Base-by-base conservation (phyloP, 2,797 vertebrate genomes). In the Brachyalestes nurse region DNA sequence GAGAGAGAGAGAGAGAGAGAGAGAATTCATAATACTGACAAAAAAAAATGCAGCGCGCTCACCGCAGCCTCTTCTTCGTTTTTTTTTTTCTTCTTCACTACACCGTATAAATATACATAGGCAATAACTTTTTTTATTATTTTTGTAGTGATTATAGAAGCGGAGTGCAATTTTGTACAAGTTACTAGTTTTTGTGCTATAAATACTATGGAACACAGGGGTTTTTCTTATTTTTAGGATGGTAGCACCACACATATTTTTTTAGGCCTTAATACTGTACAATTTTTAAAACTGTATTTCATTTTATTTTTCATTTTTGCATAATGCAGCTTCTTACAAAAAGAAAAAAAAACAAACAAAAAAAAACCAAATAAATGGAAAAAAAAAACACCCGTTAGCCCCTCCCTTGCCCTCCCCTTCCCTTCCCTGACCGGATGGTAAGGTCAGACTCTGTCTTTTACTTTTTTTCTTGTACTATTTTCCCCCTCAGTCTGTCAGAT, bases 51-150 rank as follows among this genome's bases (percentile, higher is more conserved):
- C 94, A 96, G 96, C 94, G 95, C 94, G 95, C 96, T 95, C 88
- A 91, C 93, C 90, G 90, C 89, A 75, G 55, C 64, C 76, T 65
- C 64, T 81, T 86, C 69, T 91, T 61, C 53, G 38, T 66, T 4
- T 34, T 34, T 34, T 70, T 82, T 75, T 62, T 91, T 91, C 93
- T 92, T 91, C 91, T 92, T 93, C 90, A 94, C 34, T 34, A 96
- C 97, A 97, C 97, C 96, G 96, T 99, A 98, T 98, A 99, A 98
- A 98, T 99, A 99, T 99, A 99, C 98, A 99, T 97, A 96, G 97
- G 97, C 97, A 95, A 97, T 97, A 97, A 34, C 34, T 95, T 95
- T 97, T 95, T 95, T 96, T 96, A 96, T 96, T 94, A 97, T 97
- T 97, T 97, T 98, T 96, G 96, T 97, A 97, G 96, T 99, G 97